A percentile compares a stretch with the other conserved stretches of the same genome.
These are phyloP conservation scores for Enteromius paludinosus DNA, from an alignment of 2,797 vertebrate species.

Conservation along the genomic window DNA sequence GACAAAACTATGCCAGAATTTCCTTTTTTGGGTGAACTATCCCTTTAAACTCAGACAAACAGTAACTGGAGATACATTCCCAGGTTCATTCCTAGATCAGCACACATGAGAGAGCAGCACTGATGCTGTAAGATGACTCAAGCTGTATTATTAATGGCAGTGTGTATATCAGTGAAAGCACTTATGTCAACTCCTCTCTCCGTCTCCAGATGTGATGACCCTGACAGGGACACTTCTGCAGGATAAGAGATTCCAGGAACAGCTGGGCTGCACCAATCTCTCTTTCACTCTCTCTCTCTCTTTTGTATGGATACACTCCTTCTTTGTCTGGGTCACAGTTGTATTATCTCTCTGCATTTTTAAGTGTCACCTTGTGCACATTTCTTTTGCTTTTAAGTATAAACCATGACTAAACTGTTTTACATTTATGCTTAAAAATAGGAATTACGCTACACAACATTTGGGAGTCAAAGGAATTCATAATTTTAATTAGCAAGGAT, in stretches of 20 bases:
- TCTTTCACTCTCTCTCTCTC: slow-evolving; percentile 17
- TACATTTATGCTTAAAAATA: neutral
- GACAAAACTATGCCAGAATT: neutral
- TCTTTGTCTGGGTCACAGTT: slow-evolving; percentile 13
- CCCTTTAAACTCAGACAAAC: neutral
- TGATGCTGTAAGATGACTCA: slow-evolving; percentile 30
- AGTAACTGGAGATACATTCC: slow-evolving; percentile 19
- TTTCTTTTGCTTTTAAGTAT: neutral
- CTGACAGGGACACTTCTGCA: slow-evolving; percentile 23
- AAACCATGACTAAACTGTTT: neutral
- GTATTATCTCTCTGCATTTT: neutral
- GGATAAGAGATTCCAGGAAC: slow-evolving; percentile 26
- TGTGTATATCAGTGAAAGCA: slow-evolving; percentile 47
- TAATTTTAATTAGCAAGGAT: neutral
- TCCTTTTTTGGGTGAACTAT: neutral
- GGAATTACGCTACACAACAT: neutral
- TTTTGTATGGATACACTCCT: neutral
- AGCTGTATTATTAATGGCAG: slow-evolving; percentile 46
- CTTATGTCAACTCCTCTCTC: slow-evolving; percentile 43
- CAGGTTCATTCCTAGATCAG: slow-evolving; percentile 25
- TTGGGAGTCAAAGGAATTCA: neutral
- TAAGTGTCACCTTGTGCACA: neutral
- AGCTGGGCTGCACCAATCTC: slow-evolving; percentile 18
- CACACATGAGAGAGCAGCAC: slow-evolving; percentile 14
- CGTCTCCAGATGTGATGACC: slow-evolving; percentile 22